Conservation (phyloP, 2,888 invertebrate genomes). For the Brachynemurus nebulosus region DNA sequence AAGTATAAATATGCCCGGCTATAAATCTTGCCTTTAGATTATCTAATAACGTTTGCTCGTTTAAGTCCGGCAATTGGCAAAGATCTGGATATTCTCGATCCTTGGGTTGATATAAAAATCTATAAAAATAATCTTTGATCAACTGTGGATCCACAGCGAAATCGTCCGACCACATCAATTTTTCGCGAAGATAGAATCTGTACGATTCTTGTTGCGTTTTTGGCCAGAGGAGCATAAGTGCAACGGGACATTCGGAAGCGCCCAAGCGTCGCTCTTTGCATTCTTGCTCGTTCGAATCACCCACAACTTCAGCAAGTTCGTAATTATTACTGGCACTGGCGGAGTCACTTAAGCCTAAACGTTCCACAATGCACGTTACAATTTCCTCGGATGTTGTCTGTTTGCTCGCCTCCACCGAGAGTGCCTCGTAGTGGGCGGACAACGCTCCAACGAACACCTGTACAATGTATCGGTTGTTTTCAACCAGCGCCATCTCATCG, state of each 20-base stretch:
- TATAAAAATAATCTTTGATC: conserved; percentile 82
- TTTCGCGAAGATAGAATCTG: conserved; percentile 77
- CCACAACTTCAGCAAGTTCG: conserved; percentile 79
- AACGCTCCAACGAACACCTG: conserved; percentile 83
- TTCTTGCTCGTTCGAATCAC: conserved; percentile 72
- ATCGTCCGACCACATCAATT: conserved; percentile 76
- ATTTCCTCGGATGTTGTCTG: conserved; percentile 87
- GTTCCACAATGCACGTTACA: conserved; percentile 74
- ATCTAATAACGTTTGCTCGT: conserved; percentile 83
- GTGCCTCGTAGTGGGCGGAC: conserved; percentile 76
- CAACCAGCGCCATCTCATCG: conserved; percentile 43
- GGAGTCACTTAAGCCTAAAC: conserved; percentile 44
- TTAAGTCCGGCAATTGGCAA: conserved; percentile 88
- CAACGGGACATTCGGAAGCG: conserved; percentile 65
- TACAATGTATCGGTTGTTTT: conserved; percentile 55
- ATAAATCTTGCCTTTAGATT: conserved; percentile 80
- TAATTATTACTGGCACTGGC: conserved; percentile 44
- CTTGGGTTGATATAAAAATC: conserved; percentile 82
- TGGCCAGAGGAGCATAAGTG: conserved; percentile 73
- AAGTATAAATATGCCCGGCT: conserved; percentile 90
- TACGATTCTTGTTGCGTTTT: conserved; percentile 46
- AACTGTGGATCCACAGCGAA: conserved; percentile 84
- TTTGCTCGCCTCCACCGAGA: conserved; percentile 82
- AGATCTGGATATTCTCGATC: conserved; percentile 91
- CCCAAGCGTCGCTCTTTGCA: conserved; percentile 85